phyloP scores from a whole-genome alignment of 2,797 vertebrate genomes.

The Ptychobarbus kaznakovi region DNA sequence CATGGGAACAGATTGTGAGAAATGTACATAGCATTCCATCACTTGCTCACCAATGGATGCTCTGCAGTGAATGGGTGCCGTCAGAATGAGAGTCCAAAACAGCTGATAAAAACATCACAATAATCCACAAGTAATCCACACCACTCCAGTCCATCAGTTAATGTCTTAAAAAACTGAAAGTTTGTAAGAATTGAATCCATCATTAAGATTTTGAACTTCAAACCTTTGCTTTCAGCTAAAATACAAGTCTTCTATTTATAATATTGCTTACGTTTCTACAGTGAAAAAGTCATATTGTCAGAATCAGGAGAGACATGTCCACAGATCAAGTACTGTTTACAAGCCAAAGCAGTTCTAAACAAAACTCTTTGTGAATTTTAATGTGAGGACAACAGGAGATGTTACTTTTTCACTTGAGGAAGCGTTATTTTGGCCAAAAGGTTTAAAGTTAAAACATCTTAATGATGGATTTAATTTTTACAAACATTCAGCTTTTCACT shows the following conservation, averaged over 20 bases:
- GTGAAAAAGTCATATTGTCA: too few relatives aligned
- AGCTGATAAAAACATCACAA: not conserved
- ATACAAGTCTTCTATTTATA: too few relatives aligned
- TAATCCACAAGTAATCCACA: not conserved
- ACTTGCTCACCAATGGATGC: not conserved
- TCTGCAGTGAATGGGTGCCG: not conserved
- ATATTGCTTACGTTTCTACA: too few relatives aligned
- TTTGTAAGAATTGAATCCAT: not conserved
- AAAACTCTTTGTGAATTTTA: too few relatives aligned
- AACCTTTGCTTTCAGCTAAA: too few relatives aligned
- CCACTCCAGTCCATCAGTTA: not conserved
- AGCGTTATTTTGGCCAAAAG: not conserved
- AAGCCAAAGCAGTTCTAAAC: too few relatives aligned
- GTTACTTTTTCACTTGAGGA: too few relatives aligned
- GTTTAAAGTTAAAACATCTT: not conserved
- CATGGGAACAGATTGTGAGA: not conserved
- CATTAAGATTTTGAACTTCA: too few relatives aligned
- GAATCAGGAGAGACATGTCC: too few relatives aligned
- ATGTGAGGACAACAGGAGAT: too few relatives aligned
- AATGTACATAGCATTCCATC: not conserved
- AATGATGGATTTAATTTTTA: not conserved
- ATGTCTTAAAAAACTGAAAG: not conserved
- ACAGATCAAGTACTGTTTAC: too few relatives aligned
- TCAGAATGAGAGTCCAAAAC: not conserved
- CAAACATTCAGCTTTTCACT: not conserved